Base-by-base conservation (phyloP, 1,140 invertebrate species). In the Solenopsis invicta region DNA sequence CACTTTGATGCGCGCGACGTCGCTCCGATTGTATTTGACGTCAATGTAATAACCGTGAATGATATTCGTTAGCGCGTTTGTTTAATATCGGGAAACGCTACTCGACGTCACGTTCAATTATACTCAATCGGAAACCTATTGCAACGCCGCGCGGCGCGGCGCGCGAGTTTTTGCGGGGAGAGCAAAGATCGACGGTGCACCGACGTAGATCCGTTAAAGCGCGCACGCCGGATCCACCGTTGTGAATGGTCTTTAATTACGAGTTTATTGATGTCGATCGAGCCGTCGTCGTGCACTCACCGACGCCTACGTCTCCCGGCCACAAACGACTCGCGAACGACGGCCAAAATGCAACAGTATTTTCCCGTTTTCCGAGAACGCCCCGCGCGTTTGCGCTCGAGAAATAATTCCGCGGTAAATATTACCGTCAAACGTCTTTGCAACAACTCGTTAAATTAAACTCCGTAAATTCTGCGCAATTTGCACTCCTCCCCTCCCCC, bases 171-270 rank as follows among this genome's bases (percentile, higher is more conserved):
- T 89, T 81, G 80, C 29, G 37, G 3, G 12, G 69, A 12, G 54
- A 16, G 54, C 66, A 75, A 84, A 74, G 80, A 74, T 50, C 21
- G 78, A 59, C 37, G 54, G 24, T 59, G 18, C 34, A 81, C 52
- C 50, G n/a, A n/a, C n/a, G 41, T 34, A 21, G 29, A 66, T 66
- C n/a, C 13, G 29, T 61, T 76, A 69, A 67, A 89, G 56, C 81
- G 21, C 29, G 52, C 50, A 62, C 29, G 29, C 29, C 29, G 56
- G 50, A n/a, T 45, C 52, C 67, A 52, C 24, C 67, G 21, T 8
- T 77, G 48, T 78, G 74, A 85, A 85, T 78, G 74, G 59, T 67
- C 74, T 75, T 76, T 78, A 78, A 85, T 85, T 77, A 77, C 72
- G 45, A 77, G 72, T 77, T 64, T 85, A 77, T 85, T 29, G 72